Evolutionary conservation across 2,797 vertebrate genomes (phyloP).

Genomic region (Clamator glandarius): DNA sequence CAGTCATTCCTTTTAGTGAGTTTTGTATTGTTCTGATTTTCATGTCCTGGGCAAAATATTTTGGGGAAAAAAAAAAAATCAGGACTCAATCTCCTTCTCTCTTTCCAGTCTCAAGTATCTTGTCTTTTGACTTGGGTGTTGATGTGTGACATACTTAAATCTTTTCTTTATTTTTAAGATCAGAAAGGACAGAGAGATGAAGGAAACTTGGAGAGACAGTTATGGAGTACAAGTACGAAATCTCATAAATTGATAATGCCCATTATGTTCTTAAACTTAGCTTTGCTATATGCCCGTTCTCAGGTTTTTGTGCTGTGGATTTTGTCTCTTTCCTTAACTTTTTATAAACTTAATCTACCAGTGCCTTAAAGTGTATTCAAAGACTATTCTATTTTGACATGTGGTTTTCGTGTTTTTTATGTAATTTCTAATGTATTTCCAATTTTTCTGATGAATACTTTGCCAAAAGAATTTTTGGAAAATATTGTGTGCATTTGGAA

Average conservation of each 20-base stretch:
- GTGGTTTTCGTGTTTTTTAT: constrained; percentile 61
- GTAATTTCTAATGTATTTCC: constrained; percentile 66
- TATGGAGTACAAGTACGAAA: constrained; percentile 31
- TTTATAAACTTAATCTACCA: constrained; percentile 61
- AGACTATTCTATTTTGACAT: constrained; percentile 47
- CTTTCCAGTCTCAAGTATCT: not conserved
- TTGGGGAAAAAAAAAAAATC: not conserved
- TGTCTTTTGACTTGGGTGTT: not conserved
- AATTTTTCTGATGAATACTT: constrained; percentile 37
- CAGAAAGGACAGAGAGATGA: not conserved
- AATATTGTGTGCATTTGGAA: constrained; percentile 37
- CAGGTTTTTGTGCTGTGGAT: constrained; percentile 28
- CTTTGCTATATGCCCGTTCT: constrained; percentile 51
- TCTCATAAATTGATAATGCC: constrained; percentile 20
- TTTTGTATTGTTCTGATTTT: not conserved
- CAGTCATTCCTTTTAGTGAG: not conserved
- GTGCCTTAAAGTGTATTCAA: constrained; percentile 69
- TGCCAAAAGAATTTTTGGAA: constrained; percentile 53
- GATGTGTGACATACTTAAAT: not conserved
- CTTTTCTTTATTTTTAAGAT: not conserved
- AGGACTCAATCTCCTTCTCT: not conserved
- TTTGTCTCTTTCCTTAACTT: constrained; percentile 62
- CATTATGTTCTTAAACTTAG: constrained; percentile 37
- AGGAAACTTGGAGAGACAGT: constrained; percentile 16
- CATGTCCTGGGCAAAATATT: not conserved